phyloP scores from a whole-genome alignment of 64 coral and sea anemone genomes.

The Hydrozoanthus tunicans region DNA sequence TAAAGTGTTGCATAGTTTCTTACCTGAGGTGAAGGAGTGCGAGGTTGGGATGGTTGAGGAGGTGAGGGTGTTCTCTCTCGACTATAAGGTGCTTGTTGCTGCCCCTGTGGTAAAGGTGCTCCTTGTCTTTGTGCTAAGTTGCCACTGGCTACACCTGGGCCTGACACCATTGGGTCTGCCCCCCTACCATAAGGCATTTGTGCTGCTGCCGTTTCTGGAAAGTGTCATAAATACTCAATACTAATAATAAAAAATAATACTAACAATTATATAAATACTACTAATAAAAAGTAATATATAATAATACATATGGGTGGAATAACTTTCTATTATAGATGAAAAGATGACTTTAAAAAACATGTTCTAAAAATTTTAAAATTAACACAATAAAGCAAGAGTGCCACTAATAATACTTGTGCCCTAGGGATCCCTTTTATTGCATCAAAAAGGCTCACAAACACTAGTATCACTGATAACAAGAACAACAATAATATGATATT shows the following conservation, averaged over 20 bases:
- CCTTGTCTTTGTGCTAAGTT: background rate
- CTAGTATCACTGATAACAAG: background rate
- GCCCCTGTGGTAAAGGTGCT: constrained; percentile 7
- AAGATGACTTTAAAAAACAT: no score
- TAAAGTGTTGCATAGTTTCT: background rate
- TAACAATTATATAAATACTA: no score
- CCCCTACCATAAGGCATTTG: constrained; percentile 50
- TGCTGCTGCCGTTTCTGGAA: background rate
- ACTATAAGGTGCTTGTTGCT: background rate
- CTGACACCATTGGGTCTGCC: background rate
- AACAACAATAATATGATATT: background rate
- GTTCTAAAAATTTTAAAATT: no score
- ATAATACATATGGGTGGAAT: no score
- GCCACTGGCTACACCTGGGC: background rate
- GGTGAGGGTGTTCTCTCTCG: constrained; percentile 45
- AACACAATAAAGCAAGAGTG: no score
- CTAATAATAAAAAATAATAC: background rate
- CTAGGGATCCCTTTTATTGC: no score
- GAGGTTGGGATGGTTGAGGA: background rate
- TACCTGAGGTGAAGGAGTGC: background rate
- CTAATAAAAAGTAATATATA: no score
- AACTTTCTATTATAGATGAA: no score
- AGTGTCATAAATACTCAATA: background rate
- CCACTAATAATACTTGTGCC: no score
- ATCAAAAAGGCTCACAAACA: background rate